Evolutionary conservation across 2,797 vertebrate genomes (phyloP), one percentile per base, ranked within the genome.

Genomic region (Ataeniobius toweri): DNA sequence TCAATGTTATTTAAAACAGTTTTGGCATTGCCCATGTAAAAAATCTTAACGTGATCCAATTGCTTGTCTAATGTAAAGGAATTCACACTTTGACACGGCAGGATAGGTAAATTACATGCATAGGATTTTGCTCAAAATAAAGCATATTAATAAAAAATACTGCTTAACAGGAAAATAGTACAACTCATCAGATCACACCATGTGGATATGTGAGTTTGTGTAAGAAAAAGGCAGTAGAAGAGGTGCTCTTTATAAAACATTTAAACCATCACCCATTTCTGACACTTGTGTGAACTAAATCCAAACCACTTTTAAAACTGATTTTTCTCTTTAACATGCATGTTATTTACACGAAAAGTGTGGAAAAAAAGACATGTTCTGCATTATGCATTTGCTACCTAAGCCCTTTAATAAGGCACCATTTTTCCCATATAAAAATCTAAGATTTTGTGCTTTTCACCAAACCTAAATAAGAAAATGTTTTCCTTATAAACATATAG

Each of bases 351-450:
- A 68, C 76, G 77, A 87, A 83, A 75, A 44, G 68, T 86, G 71
- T 82, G 13, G 5, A 53, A 81, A 81, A 84, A 31, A 73, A 78
- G 36, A 26, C 84, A 67, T 73, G 61, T 67, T 76, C 58, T 44
- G 10, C 73, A 83, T 79, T 82, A 73, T 50, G 84, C 46, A 28
- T 48, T 81, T 48, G 28, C 80, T 61, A 65, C 46, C 72, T 84
- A 31, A 56, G 26, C 73, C 78, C 79, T 84, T 72, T 76, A 18
- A 80, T 91, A 94, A 95, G 93, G 94, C 94, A 95, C 93, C 86
- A 83, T 76, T 67, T 86, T 69, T 78, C 80, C 71, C 26, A 36
- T 58, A 44, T n/a, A 73, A 74, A 58, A 44, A 4, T 70, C 81
- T n/a, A 83, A 84, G 80, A 84, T 28, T 16, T 8, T 83, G 79